Conservation (phyloP, 2,888 invertebrate species). For the Drosophila kokeensis region DNA sequence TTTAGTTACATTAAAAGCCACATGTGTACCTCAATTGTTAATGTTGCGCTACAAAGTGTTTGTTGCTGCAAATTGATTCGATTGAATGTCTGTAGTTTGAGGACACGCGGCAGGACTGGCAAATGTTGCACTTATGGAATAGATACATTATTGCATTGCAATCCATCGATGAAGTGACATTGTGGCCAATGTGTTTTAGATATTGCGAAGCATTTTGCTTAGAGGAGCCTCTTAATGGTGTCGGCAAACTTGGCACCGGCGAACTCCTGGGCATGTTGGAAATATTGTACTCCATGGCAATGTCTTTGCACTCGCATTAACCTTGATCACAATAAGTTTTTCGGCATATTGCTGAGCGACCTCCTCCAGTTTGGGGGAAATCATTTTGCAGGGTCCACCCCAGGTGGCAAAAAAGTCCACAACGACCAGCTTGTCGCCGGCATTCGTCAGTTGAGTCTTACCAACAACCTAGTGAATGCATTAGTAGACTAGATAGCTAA, state of each 20-base stretch:
- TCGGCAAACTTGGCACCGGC: conserved; percentile 91
- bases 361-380: conserved; percentile 92
- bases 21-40: conserved; percentile 45
- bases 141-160: conserved; percentile 36
- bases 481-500: too few relatives aligned
- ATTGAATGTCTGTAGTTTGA: conserved; percentile 1
- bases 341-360: conserved; percentile 88
- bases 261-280: conserved; percentile 93
- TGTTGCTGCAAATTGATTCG: conserved; percentile 11
- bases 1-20: conserved; percentile 70
- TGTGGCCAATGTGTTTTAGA: conserved; percentile 12
- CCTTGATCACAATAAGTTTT: conserved; percentile 87
- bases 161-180: conserved; percentile 42
- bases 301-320: conserved; percentile 94
- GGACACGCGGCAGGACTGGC: conserved; percentile 35
- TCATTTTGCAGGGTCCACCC: conserved; percentile 97
- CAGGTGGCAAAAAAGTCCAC: conserved; percentile 96
- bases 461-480: too few relatives aligned
- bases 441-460: conserved; percentile 88
- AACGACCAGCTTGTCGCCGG: conserved; percentile 92
- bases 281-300: conserved; percentile 91
- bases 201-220: conserved; percentile 40
- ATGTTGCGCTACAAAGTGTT: conserved; percentile 43
- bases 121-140: conserved; percentile 62
- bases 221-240: conserved; percentile 86